phyloP scores from a whole-genome alignment of 2,113 vertebrate genomes.

The Euleptes europaea region DNA sequence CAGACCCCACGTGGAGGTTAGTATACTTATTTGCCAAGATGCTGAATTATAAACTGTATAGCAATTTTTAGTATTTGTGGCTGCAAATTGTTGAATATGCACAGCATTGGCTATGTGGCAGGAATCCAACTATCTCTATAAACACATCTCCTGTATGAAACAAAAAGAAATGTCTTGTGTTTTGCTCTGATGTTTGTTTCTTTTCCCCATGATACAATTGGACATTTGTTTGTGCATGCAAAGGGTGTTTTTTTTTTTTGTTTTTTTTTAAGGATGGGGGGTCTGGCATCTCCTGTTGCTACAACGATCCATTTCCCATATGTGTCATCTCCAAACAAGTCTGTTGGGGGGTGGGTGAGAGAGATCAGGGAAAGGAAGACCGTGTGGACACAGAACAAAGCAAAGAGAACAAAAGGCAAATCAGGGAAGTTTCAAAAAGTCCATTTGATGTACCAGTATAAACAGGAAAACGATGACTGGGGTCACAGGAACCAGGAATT shows the following conservation, averaged over 20 bases:
- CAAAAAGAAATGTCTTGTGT: neutral
- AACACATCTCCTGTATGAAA: neutral
- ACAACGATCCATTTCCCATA: conserved; percentile 64
- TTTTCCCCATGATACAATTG: conserved; percentile 16
- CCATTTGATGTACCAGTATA: conserved; percentile 66
- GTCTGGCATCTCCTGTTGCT: conserved; percentile 42
- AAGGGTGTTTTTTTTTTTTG: no score
- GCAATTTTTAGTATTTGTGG: no score
- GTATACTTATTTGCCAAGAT: no score
- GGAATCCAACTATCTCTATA: neutral
- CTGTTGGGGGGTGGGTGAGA: neutral
- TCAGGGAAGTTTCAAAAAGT: conserved; percentile 66
- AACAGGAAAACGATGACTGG: conserved; percentile 68
- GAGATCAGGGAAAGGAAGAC: conserved; percentile 26
- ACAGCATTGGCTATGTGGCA: neutral
- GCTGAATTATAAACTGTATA: no score
- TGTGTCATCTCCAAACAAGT: conserved; percentile 62
- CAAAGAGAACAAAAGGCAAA: conserved; percentile 61
- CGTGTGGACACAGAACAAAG: conserved; percentile 72
- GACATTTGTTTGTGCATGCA: conserved; percentile 8
- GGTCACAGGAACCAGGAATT: conserved; percentile 54
- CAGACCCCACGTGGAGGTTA: no score
- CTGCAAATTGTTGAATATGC: neutral
- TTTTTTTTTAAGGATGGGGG: neutral
- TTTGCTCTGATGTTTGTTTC: conserved; percentile 46